Conservation (phyloP, 2,113 vertebrate species). For the Oostethus manadensis region DNA sequence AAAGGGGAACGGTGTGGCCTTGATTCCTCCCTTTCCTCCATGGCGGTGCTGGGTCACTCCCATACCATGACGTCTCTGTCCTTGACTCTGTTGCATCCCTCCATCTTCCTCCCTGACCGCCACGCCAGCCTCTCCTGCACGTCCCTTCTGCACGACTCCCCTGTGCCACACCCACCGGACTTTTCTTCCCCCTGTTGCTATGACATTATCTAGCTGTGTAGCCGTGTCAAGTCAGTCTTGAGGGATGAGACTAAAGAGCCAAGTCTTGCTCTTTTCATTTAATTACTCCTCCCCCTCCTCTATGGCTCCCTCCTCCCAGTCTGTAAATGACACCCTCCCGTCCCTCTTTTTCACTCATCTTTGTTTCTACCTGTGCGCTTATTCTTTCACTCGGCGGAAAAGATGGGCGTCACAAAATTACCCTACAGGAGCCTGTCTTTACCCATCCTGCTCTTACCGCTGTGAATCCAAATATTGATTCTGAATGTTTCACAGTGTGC, state of each 20-base stretch:
- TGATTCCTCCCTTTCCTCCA: constrained; percentile 38
- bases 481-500: not conserved
- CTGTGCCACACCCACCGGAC: constrained; percentile 57
- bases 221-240: constrained; percentile 55
- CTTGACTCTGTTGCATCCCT: constrained; percentile 40
- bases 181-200: constrained; percentile 65
- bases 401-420: not conserved
- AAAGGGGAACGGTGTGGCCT: constrained; percentile 37
- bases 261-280: constrained; percentile 68
- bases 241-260: constrained; percentile 64
- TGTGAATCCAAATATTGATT: not conserved
- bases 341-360: constrained; percentile 10
- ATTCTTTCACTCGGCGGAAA: not conserved
- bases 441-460: not conserved
- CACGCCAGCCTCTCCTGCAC: not conserved
- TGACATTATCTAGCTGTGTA: constrained; percentile 65
- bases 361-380: constrained; percentile 8
- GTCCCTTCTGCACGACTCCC: constrained; percentile 37
- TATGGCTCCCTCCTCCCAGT: constrained; percentile 13
- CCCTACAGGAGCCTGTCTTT: constrained; percentile 25
- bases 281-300: constrained; percentile 49
- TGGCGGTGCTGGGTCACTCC: constrained; percentile 38
- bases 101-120: not conserved
- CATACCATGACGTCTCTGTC: constrained; percentile 35
- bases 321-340: constrained; percentile 22